Evolutionary conservation across 2,888 invertebrate genomes (phyloP), one percentile per base, ranked within the genome.

Genomic region (Stenchaetothrips biformis): DNA sequence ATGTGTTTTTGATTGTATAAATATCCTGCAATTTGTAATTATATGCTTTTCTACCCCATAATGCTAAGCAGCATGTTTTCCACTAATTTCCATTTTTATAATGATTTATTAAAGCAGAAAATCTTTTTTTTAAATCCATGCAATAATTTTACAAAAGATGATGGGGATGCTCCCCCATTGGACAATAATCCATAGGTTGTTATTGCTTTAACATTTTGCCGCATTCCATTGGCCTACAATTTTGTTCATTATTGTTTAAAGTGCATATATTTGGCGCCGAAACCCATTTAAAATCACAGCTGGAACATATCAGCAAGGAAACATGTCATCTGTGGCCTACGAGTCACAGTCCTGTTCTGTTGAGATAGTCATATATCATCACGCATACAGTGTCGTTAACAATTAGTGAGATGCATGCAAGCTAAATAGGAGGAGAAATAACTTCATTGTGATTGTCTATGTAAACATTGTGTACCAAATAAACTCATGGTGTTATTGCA

Each of bases 401-500:
- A 21, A 21, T 74, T 25, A 11, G 25, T 74, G 67, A 74, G 67
- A 21, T 74, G 67, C 25, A 74, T 74, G 67, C 25, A 25, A 16
- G 18, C 18, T 59, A 59, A 18, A 59, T 59, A 18, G 59, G 16
- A 21, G 25, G 11, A 74, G 9, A 67, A 74, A 74, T 74, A 74
- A 74, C 67, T 74, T 1, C 25, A 74, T 74, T 74, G 67, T 74
- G 67, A 74, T 74, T 74, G 67, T 74, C 25, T 25, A 25, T 74
- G 67, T 74, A 74, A 74, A 74, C 67, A 74, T 74, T 74, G 67
- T 74, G 67, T 74, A 21, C 67, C 67, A 74, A 74, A 74, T 74
- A 74, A 74, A 74, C 67, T 74, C 21, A 25, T 74, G 67, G 59
- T 74, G 21, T 74, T 74, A 25, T 25, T 74, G 25, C 67, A 74